Percentiles rank a stretch among this genome's conserved stretches.
phyloP scores from a whole-genome alignment of 2,113 vertebrate genomes.

The Myrmophylax atrothorax region DNA sequence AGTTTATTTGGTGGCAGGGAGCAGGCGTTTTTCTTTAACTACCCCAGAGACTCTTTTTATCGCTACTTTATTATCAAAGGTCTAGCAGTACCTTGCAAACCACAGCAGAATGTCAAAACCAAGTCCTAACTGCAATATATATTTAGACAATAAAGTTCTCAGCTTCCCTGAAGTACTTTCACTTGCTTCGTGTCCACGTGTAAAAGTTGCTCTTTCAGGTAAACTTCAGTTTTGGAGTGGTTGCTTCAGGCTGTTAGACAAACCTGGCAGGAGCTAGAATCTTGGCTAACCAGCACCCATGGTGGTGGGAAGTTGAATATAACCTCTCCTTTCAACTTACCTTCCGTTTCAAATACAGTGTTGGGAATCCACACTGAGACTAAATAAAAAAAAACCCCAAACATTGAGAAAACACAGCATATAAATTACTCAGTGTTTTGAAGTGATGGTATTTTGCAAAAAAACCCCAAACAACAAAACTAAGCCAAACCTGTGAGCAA shows the following conservation, averaged over 20 bases:
- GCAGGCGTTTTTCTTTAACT: neutral
- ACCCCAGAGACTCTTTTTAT: neutral
- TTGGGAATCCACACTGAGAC: neutral
- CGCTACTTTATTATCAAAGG: neutral
- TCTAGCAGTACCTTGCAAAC: neutral
- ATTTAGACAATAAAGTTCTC: neutral
- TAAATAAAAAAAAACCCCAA: neutral
- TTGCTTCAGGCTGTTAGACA: neutral
- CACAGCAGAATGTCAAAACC: neutral
- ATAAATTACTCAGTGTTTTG: neutral
- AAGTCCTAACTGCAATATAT: neutral
- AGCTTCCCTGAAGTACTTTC: neutral
- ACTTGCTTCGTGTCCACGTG: neutral
- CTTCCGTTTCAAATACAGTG: neutral
- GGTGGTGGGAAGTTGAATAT: neutral
- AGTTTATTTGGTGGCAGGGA: neutral
- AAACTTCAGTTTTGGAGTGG: neutral
- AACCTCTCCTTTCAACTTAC: neutral
- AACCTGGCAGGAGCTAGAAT: neutral
- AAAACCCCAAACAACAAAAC: neutral
- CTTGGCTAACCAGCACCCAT: accelerated
- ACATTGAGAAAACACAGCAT: neutral
- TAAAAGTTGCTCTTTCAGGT: neutral
- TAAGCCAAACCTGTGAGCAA: neutral
- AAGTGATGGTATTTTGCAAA: neutral